Conservation (phyloP, 2,888 invertebrate species). For the Muschampia plurimacula region DNA sequence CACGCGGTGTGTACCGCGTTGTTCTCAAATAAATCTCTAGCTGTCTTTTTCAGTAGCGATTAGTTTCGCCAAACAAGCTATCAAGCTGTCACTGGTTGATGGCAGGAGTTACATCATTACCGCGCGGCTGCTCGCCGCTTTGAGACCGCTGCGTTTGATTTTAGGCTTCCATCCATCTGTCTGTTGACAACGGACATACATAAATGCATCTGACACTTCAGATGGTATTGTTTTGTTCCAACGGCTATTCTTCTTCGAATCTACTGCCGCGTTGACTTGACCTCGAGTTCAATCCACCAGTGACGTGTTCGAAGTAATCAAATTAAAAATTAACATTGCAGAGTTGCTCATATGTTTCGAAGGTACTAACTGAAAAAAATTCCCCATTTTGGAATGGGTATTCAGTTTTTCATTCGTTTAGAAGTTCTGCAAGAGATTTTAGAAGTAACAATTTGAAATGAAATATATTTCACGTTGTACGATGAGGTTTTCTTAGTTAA, state of each 20-base stretch:
- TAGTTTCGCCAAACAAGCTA: slow-evolving; percentile 39
- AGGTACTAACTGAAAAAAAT: neutral
- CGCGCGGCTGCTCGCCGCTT: slow-evolving; percentile 17
- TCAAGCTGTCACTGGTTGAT: slow-evolving; percentile 33
- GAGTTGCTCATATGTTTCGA: neutral
- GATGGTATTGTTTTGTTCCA: slow-evolving; percentile 20
- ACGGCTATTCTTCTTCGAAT: neutral
- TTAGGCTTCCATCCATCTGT: slow-evolving; percentile 30
- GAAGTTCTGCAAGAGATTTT: no score
- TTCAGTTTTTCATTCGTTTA: no score
- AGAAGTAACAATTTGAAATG: no score
- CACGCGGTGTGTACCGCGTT: slow-evolving; percentile 28
- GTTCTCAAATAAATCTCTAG: slow-evolving; percentile 36
- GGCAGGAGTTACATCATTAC: slow-evolving; percentile 35
- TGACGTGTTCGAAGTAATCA: neutral
- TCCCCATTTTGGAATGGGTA: no score
- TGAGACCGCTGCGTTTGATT: slow-evolving; percentile 21
- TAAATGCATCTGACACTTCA: slow-evolving; percentile 22
- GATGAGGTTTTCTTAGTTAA: no score
- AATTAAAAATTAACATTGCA: neutral
- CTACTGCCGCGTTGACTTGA: neutral
- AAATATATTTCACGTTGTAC: no score
- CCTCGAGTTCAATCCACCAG: slow-evolving; percentile 6
- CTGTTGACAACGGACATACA: slow-evolving; percentile 31
- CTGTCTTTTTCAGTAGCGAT: slow-evolving; percentile 40